phyloP scores from a whole-genome alignment of 2,888 invertebrate genomes.

The Vesta saturnalis region DNA sequence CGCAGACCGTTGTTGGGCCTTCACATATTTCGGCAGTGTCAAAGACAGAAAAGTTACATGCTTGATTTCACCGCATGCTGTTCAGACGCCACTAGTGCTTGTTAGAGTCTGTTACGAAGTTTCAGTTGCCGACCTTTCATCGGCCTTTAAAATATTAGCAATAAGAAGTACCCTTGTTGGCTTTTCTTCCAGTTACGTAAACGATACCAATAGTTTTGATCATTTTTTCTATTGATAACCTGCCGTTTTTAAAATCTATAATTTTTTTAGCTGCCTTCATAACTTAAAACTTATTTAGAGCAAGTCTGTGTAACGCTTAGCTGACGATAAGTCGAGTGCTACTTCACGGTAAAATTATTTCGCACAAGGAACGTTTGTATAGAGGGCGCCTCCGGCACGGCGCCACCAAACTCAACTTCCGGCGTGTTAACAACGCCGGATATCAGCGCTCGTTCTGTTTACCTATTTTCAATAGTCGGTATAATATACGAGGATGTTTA shows the following conservation, averaged over 20 bases:
- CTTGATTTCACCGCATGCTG: slow-evolving; percentile 53
- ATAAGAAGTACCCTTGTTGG: too few species aligned
- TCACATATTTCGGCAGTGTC: slow-evolving; percentile 57
- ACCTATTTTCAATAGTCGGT: slow-evolving; percentile 36
- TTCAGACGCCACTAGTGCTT: slow-evolving; percentile 55
- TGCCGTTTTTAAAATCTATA: neutral
- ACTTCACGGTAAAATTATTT: slow-evolving; percentile 39
- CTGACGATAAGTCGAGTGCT: slow-evolving; percentile 32
- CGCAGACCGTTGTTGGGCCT: slow-evolving; percentile 36
- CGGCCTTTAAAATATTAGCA: slow-evolving; percentile 36
- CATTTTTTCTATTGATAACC: too few species aligned
- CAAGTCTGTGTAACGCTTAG: slow-evolving; percentile 12
- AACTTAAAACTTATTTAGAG: neutral
- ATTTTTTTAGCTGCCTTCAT: neutral
- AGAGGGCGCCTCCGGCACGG: slow-evolving; percentile 43
- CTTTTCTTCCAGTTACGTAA: neutral
- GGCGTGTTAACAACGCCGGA: slow-evolving; percentile 33
- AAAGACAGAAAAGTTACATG: slow-evolving; percentile 56
- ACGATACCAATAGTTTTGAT: too few species aligned
- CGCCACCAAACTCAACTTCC: slow-evolving; percentile 43
- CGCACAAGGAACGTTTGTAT: slow-evolving; percentile 39
- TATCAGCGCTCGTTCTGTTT: slow-evolving; percentile 37
- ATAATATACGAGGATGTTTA: slow-evolving; percentile 11
- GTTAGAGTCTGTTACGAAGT: slow-evolving; percentile 39
- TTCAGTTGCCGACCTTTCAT: slow-evolving; percentile 39